phyloP scores from a whole-genome alignment of 1,140 invertebrate species.

The Oncopeltus fasciatus region DNA sequence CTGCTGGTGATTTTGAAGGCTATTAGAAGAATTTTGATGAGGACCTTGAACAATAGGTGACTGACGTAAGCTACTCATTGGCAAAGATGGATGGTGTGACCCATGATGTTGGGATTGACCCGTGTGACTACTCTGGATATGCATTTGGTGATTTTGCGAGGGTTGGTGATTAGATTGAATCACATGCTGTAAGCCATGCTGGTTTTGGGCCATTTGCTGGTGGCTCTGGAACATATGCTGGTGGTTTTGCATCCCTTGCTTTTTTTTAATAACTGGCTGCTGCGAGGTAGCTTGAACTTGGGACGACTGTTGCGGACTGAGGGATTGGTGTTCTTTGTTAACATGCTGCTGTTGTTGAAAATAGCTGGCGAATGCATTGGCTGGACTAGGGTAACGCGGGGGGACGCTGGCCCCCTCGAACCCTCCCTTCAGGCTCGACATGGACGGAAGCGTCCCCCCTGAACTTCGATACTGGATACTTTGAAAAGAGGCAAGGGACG shows the following conservation, averaged over 20 bases:
- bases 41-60: background rate
- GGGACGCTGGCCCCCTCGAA: background rate
- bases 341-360: background rate
- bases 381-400: conserved; percentile 1
- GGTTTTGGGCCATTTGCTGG: background rate
- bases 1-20: background rate
- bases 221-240: background rate
- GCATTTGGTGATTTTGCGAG: background rate
- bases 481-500: conserved; percentile 4
- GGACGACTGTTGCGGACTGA: background rate
- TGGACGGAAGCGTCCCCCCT: background rate
- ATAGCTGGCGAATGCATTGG: background rate
- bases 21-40: background rate
- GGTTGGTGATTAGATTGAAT: background rate
- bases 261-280: no score
- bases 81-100: background rate
- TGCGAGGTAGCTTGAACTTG: background rate
- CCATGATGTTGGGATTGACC: no score
- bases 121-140: background rate
- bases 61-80: background rate
- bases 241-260: background rate
- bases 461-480: background rate
- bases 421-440: conserved; percentile 6
- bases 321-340: background rate
- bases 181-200: background rate